Evolutionary conservation across 2,888 invertebrate genomes (phyloP).

Genomic region (Acleris laterana): DNA sequence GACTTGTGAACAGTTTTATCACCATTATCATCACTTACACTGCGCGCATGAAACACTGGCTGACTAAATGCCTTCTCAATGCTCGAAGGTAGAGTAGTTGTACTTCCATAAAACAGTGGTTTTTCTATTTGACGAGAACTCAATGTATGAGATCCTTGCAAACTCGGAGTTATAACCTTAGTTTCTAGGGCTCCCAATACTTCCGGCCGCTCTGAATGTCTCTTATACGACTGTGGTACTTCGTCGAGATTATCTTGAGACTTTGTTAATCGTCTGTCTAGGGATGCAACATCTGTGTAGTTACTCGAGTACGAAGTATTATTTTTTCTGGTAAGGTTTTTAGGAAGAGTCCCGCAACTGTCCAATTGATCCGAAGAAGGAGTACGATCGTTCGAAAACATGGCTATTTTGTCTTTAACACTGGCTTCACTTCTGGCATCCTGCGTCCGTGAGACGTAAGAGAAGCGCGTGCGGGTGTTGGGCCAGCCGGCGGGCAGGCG

Average conservation of each 20-base stretch:
- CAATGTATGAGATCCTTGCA: constrained; percentile 52
- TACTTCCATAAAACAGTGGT: constrained; percentile 78
- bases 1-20: constrained; percentile 83
- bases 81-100: constrained; percentile 66
- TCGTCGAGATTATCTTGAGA: constrained; percentile 82
- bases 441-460: constrained; percentile 85
- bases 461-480: constrained; percentile 65
- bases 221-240: constrained; percentile 70
- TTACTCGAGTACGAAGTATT: constrained; percentile 57
- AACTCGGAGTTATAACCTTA: constrained; percentile 51
- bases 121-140: constrained; percentile 57
- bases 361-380: constrained; percentile 70
- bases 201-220: constrained; percentile 71
- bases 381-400: constrained; percentile 88
- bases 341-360: constrained; percentile 74
- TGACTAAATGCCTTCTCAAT: constrained; percentile 61
- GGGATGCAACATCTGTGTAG: constrained; percentile 67
- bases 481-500: constrained; percentile 63
- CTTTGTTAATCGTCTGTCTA: constrained; percentile 77
- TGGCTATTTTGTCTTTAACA: constrained; percentile 93
- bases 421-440: constrained; percentile 92
- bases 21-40: constrained; percentile 74
- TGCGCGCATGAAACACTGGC: constrained; percentile 69
- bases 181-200: constrained; percentile 81
- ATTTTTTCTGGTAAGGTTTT: constrained; percentile 64